A percentile compares a stretch with the other conserved stretches of the same genome.
These are phyloP conservation scores for Acestrorhynchus altus DNA, from an alignment of 2,797 vertebrate genomes.

Conservation along the genomic window DNA sequence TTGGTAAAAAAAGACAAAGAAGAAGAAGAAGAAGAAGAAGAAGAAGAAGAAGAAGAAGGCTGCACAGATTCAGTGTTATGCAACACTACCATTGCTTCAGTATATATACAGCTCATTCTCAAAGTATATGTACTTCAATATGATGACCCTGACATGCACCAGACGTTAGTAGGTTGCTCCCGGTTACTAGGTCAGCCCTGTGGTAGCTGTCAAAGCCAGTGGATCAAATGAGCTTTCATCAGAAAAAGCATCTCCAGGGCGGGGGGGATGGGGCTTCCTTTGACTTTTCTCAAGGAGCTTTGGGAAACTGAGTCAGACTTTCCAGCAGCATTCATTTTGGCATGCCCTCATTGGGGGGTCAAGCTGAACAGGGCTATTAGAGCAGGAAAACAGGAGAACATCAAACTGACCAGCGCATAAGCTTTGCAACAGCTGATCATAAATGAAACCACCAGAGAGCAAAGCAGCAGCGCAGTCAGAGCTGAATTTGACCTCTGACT, in stretches of 20 bases:
- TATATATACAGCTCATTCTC: constrained; percentile 5
- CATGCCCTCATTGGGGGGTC: background rate
- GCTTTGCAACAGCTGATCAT: constrained; percentile 31
- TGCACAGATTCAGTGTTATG: background rate
- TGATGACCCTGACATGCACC: constrained; percentile 17
- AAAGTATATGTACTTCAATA: constrained; percentile 1
- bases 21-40: too few species aligned
- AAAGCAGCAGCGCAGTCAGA: background rate
- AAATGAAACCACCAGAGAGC: constrained; percentile 41
- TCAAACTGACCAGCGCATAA: constrained; percentile 29
- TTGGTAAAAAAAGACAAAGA: background rate
- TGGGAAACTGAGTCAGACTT: constrained; percentile 36
- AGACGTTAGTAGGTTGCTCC: constrained; percentile 25
- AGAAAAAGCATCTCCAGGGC: background rate
- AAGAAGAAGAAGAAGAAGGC: background rate
- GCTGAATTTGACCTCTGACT: constrained; percentile 34
- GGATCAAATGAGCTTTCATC: constrained; percentile 34
- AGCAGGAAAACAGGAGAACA: constrained; percentile 5
- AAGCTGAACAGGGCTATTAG: constrained; percentile 13
- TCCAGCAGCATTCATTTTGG: constrained; percentile 19
- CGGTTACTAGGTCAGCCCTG: constrained; percentile 31
- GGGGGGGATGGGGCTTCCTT: constrained; percentile 10
- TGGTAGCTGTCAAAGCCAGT: constrained; percentile 36
- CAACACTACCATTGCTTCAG: constrained; percentile 7
- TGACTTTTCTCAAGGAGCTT: constrained; percentile 18